These are phyloP conservation scores for Podiceps cristatus DNA, from an alignment of 2,113 vertebrate species.

Conservation along the genomic window DNA sequence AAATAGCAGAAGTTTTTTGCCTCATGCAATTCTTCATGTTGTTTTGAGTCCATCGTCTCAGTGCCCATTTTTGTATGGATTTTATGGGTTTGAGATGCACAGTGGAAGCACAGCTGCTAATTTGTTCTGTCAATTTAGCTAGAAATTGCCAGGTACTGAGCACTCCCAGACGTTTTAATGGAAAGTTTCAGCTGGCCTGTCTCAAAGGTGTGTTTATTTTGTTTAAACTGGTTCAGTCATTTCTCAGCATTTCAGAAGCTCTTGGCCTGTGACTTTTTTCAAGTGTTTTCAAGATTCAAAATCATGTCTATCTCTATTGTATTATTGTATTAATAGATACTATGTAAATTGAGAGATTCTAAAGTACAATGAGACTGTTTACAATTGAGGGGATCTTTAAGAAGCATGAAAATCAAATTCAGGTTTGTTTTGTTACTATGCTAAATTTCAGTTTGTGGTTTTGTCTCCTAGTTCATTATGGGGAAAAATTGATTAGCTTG, in stretches of 20 bases:
- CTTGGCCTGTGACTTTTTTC: not conserved
- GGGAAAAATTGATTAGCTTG: not conserved
- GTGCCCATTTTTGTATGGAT: not conserved
- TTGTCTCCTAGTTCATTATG: not conserved
- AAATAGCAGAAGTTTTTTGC: not conserved
- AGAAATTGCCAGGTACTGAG: conserved; percentile 3
- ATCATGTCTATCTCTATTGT: not conserved
- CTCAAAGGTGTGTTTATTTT: not conserved
- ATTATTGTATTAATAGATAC: not conserved
- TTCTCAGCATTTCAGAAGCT: not conserved
- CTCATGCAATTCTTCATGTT: not conserved
- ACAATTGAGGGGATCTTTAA: not conserved
- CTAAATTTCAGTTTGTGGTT: not conserved
- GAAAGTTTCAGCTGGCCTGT: not conserved
- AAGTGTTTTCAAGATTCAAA: not conserved
- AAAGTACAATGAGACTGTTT: not conserved
- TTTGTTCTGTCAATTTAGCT: conserved; percentile 10
- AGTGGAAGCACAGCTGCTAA: conserved; percentile 32
- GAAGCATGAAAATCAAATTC: not conserved
- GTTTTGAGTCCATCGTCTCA: not conserved
- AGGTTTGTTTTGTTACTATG: not conserved
- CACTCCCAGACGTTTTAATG: not conserved
- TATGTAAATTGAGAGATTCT: not conserved
- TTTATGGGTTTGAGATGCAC: conserved; percentile 1
- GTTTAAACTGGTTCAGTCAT: not conserved